Conservation (phyloP, 2,888 invertebrate species). For the Polietes domitor region DNA sequence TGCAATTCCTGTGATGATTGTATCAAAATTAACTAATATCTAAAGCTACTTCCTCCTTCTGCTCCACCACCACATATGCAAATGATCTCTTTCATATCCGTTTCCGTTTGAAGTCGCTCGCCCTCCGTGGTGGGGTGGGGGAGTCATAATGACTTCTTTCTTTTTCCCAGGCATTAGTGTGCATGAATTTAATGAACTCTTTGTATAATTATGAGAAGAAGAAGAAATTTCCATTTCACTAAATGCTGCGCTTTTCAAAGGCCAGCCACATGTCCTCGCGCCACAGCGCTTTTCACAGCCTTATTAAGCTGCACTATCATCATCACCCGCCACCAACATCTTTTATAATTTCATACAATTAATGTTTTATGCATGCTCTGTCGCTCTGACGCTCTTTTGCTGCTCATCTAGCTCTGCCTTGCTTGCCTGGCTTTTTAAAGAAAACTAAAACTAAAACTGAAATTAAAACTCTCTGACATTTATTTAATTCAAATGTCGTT, state of each 20-base stretch:
- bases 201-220: not conserved
- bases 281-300: not conserved
- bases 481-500: not conserved
- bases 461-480: conserved; percentile 3
- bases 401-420: too few relatives aligned
- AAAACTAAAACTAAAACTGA: not conserved
- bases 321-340: not conserved
- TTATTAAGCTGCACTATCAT: not conserved
- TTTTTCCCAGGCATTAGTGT: not conserved
- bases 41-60: not conserved
- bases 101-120: not conserved
- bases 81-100: not conserved
- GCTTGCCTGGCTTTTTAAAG: not conserved
- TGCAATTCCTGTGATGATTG: not conserved
- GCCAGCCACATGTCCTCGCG: not conserved
- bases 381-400: too few relatives aligned
- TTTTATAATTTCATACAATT: not conserved
- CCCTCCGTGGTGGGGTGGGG: not conserved
- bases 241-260: not conserved
- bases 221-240: not conserved
- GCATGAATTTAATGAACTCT: not conserved
- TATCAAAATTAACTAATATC: not conserved
- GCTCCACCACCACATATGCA: not conserved
- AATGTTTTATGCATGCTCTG: not conserved
- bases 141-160: not conserved